Conservation (phyloP, 2,888 invertebrate genomes). For the Volucella zonaria region DNA sequence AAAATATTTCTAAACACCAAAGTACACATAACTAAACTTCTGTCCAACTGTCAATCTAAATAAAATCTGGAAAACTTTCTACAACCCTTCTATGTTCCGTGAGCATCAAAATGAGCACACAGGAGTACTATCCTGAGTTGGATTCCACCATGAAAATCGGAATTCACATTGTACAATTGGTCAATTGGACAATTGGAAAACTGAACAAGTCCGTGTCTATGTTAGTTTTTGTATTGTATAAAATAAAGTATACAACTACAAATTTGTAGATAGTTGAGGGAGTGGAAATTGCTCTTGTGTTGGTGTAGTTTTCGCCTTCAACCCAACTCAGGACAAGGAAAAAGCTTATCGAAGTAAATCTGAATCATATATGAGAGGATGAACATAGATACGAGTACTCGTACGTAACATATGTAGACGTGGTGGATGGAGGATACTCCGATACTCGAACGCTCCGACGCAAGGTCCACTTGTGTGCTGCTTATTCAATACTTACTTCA, state of each 20-base stretch:
- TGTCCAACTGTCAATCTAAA: slow-evolving; percentile 40
- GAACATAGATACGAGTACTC: no score
- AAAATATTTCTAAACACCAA: slow-evolving; percentile 1
- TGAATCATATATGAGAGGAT: slow-evolving; percentile 19
- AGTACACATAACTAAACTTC: not conserved
- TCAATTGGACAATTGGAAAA: no score
- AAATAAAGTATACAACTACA: slow-evolving; percentile 38
- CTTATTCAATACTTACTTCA: slow-evolving; percentile 41
- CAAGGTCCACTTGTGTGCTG: slow-evolving; percentile 18
- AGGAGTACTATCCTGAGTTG: not conserved
- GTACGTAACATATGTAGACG: not conserved
- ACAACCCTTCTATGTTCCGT: slow-evolving; percentile 61
- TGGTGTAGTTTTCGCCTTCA: not conserved
- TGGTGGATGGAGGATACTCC: slow-evolving; percentile 10
- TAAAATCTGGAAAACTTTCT: slow-evolving; percentile 48
- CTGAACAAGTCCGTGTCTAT: slow-evolving; percentile 29
- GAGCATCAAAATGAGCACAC: slow-evolving; percentile 57
- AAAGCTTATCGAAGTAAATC: slow-evolving; percentile 54
- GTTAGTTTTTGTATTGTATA: slow-evolving; percentile 35
- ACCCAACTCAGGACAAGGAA: slow-evolving; percentile 13
- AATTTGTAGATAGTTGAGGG: not conserved
- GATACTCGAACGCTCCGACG: not conserved
- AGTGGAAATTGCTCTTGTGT: not conserved
- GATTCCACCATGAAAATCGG: slow-evolving; percentile 34
- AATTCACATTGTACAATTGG: slow-evolving; percentile 55